Evolutionary conservation across 2,797 vertebrate genomes (phyloP), one percentile per base, ranked within the genome.

Genomic region (Oophaga sylvatica): DNA sequence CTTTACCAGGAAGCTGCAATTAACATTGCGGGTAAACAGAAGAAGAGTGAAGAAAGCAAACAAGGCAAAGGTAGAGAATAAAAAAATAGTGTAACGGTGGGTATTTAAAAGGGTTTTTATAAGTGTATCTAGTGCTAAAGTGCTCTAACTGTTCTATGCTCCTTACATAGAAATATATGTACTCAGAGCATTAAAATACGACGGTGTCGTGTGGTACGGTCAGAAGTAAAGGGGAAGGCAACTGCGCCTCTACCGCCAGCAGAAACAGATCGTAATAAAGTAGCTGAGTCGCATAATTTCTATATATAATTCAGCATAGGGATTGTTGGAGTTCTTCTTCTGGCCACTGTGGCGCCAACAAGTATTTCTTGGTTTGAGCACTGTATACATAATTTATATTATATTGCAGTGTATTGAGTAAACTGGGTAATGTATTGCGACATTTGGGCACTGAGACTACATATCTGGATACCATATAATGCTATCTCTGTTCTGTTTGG

Each of bases 11-110:
- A 80, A 31, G 31, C 78, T 31, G 60, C 78, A 80, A 62, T 80
- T 80, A 80, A 26, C 75, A 56, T 62, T 35, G 57, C 78, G 45
- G 35, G 79, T 45, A 81, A 81, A 81, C 31, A 45, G 60, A 81
- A 45, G 7, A 29, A 59, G 26, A 35, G 26, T 5, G n/a, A 79
- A 45, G 41, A 81, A 22, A 26, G 62, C 35, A 81, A 81, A 81
- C 41, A 81, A 12, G 1, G 35, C 59, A 81, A 13, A 68, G 1
- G 19, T 10, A 68, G 8, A 75, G 71, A 35, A 13, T 16, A 17
- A 6, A 77, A 77, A 16, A 77, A 41, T 41, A 19, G 70, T 20
- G 70, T 73, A 31, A 16, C 17, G 8, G 11, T 16, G 17, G 17
- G 6, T 41, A 41, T 41, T 9, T 41, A 8, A 16, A 41, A 20